Evolutionary conservation across 2,113 vertebrate species (phyloP).

Genomic region (Bubo bubo): DNA sequence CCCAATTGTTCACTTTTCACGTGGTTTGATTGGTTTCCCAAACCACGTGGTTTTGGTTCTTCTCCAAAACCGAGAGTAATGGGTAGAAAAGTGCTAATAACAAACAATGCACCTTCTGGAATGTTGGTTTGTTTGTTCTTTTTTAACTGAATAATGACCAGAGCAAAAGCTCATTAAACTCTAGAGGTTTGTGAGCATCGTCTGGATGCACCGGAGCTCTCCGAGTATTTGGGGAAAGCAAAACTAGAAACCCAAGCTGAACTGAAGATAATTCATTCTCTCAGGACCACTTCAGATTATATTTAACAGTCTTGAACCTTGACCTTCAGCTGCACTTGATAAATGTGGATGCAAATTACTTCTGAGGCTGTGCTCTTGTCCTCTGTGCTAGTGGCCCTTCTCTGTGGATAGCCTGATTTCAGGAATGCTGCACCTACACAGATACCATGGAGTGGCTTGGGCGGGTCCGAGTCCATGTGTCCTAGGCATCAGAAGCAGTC

Average conservation of each 20-base stretch:
- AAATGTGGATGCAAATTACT: neutral
- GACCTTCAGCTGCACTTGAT: neutral
- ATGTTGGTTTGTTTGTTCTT: neutral
- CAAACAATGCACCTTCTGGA: neutral
- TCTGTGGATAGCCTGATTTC: neutral
- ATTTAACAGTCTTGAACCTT: neutral
- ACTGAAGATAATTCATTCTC: neutral
- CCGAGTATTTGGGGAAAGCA: neutral
- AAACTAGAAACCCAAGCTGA: neutral
- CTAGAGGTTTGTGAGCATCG: neutral
- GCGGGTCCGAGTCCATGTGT: fast-evolving
- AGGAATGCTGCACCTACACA: neutral
- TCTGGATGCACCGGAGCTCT: neutral
- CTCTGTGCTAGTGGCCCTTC: neutral
- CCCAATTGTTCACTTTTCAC: conserved; percentile 2
- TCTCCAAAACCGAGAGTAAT: neutral
- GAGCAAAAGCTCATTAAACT: neutral
- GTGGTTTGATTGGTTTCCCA: neutral
- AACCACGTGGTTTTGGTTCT: neutral
- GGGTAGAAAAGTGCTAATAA: neutral
- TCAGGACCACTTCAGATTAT: neutral
- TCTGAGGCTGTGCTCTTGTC: neutral
- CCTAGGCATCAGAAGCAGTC: neutral
- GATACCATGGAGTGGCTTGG: too few species aligned
- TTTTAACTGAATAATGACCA: neutral